A percentile compares a stretch with the other conserved stretches of the same genome.
These are phyloP conservation scores for Graptemys geographica DNA, from an alignment of 2,797 vertebrate species.

Conservation along the genomic window DNA sequence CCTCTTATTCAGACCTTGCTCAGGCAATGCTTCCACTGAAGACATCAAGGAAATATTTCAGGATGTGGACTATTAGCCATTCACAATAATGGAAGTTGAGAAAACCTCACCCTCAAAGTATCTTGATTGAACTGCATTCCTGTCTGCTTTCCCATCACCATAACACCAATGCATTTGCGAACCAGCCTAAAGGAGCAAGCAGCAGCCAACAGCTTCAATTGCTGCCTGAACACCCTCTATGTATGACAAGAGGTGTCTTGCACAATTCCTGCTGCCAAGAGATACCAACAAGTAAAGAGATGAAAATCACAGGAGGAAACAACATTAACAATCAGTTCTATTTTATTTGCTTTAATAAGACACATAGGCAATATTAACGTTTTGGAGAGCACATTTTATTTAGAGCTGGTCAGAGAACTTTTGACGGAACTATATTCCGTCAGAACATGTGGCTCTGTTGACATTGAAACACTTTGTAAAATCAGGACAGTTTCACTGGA, in stretches of 20 bases:
- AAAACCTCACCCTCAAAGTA: not conserved
- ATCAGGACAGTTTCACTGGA: accelerated
- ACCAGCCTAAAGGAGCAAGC: not conserved
- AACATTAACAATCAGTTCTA: not conserved
- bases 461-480: not conserved
- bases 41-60: not conserved
- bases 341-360: not conserved
- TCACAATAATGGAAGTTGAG: not conserved
- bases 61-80: not conserved
- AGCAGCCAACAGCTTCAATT: accelerated
- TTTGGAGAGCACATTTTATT: not conserved
- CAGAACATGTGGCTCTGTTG: not conserved
- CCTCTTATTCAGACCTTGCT: not conserved
- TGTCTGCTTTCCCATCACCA: not conserved
- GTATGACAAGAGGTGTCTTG: not conserved
- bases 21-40: not conserved
- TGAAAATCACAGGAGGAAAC: not conserved
- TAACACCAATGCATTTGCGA: not conserved
- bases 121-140: not conserved
- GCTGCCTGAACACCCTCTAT: not conserved
- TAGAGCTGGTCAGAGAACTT: not conserved
- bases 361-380: not conserved
- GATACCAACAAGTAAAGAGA: not conserved
- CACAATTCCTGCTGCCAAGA: accelerated
- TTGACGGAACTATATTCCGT: not conserved